Conservation (phyloP, 2,888 invertebrate species). For the Plagodis pulveraria region DNA sequence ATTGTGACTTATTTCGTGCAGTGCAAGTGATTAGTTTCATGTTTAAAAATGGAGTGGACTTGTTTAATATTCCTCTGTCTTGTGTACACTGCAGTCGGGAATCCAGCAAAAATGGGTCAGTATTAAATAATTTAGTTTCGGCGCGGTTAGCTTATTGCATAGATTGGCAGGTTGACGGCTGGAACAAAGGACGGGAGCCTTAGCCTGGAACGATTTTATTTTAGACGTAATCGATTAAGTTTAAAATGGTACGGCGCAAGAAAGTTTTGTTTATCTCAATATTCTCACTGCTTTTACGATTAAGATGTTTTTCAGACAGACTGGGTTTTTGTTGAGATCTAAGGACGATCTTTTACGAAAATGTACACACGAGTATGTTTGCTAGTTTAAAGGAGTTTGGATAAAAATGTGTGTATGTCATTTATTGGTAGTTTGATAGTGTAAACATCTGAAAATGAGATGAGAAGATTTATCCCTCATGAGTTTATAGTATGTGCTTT, state of each 20-base stretch:
- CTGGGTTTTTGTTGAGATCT: not conserved
- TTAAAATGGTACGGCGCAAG: slow-evolving; percentile 12
- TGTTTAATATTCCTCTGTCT: slow-evolving; percentile 52
- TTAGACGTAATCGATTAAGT: slow-evolving; percentile 36
- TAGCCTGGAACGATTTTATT: slow-evolving; percentile 39
- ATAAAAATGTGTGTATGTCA: too few relatives aligned
- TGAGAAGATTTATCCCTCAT: too few relatives aligned
- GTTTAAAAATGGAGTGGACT: slow-evolving; percentile 69
- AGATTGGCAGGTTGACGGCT: slow-evolving; percentile 61
- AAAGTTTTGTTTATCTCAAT: slow-evolving; percentile 17
- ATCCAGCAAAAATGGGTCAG: slow-evolving; percentile 82
- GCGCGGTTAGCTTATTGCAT: slow-evolving; percentile 55
- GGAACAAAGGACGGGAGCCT: slow-evolving; percentile 57
- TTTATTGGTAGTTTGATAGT: too few relatives aligned
- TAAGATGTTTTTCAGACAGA: not conserved
- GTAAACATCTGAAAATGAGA: too few relatives aligned
- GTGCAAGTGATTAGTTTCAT: slow-evolving; percentile 46
- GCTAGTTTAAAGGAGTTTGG: too few relatives aligned
- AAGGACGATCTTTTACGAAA: too few relatives aligned
- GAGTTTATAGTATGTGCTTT: too few relatives aligned
- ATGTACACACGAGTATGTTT: too few relatives aligned
- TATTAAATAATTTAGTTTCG: slow-evolving; percentile 69
- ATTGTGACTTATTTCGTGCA: slow-evolving; percentile 45
- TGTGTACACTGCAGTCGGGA: slow-evolving; percentile 58
- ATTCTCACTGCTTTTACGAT: not conserved